A percentile compares a stretch with the other conserved stretches of the same genome.
phyloP scores from a whole-genome alignment of 2,888 invertebrate species.

The Lasioglossum leucozonium region DNA sequence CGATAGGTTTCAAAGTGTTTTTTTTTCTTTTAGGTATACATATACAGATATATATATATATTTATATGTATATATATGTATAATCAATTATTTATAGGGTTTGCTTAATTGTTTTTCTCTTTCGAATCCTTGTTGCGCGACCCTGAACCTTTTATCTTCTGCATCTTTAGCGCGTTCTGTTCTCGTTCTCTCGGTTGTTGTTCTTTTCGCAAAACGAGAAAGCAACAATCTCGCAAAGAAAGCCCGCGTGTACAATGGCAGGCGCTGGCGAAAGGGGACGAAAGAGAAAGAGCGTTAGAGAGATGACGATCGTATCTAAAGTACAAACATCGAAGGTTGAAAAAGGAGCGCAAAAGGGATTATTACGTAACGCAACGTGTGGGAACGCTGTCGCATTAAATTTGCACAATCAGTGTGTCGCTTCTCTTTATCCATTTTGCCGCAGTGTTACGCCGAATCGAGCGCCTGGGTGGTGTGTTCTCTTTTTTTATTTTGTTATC shows the following conservation, averaged over 20 bases:
- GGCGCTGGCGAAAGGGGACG: conserved; percentile 24
- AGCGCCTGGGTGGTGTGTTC: neutral
- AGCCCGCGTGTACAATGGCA: conserved; percentile 8
- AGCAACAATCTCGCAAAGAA: neutral
- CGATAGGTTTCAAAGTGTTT: conserved; percentile 78
- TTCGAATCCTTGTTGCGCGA: conserved; percentile 48
- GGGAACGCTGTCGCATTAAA: conserved; percentile 44
- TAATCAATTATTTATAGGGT: conserved; percentile 83
- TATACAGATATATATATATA: conserved; percentile 80
- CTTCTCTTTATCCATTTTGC: neutral
- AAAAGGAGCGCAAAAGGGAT: conserved; percentile 39
- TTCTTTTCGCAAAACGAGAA: neutral
- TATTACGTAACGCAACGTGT: conserved; percentile 48
- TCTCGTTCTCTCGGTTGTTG: neutral
- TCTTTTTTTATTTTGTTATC: neutral
- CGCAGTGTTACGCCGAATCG: neutral
- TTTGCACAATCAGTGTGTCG: conserved; percentile 33
- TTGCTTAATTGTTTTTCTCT: conserved; percentile 76
- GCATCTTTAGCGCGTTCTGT: neutral
- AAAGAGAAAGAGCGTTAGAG: conserved; percentile 34
- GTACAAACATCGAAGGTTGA: conserved; percentile 58
- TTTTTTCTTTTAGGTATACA: conserved; percentile 73
- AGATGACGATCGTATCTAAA: conserved; percentile 47
- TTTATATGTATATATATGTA: conserved; percentile 78
- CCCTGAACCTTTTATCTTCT: conserved; percentile 24